Evolutionary conservation across 2,888 invertebrate species (phyloP), one percentile per base, ranked within the genome.

Genomic region (Melipona beecheii): DNA sequence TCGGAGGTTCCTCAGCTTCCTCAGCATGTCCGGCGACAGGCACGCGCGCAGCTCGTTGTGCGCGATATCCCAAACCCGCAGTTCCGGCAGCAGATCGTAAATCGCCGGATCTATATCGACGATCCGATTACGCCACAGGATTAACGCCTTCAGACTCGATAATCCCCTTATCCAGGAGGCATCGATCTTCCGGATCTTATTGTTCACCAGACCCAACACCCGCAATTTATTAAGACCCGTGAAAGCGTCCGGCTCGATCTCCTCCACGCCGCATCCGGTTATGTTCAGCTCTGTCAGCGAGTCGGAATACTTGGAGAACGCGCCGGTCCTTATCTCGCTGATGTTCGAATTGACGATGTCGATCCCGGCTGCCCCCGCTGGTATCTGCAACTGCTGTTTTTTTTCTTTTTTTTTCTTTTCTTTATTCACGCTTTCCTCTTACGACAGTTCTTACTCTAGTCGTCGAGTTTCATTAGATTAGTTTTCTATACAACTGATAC

Each of bases 211-310:
- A 21, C 80, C 64, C 24, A 89, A 75, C n/a, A 77, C 9, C n/a
- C 72, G 66, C 13, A 89, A 68, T 15, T 78, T 83, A 4, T 5
- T 13, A 19, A 89, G 81, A 36, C 81, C 81, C 4, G 62, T 36
- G 62, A 89, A 89, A 15, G 89, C 85, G 13, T 85, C 71, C 0
- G 78, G 70, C 50, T 85, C 73, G 31, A 89, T 89, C 11, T 80
- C 74, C 15, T 83, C 78, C 21, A 89, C 58, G 24, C 78, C 78
- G 0, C 74, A 79, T 15, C 75, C 70, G 31, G 87, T 84, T 77
- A 89, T 81, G 64, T 86, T 85, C 49, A 89, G 64, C 52, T 82
- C 74, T 13, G 56, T 17, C 72, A 89, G 58, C 4, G 86, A 73
- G 4, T 5, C 52, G 5, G 68, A 64, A 62, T 73, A 78, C 24